Conservation (phyloP, 2,113 vertebrate species). For the Leucosticte australis region DNA sequence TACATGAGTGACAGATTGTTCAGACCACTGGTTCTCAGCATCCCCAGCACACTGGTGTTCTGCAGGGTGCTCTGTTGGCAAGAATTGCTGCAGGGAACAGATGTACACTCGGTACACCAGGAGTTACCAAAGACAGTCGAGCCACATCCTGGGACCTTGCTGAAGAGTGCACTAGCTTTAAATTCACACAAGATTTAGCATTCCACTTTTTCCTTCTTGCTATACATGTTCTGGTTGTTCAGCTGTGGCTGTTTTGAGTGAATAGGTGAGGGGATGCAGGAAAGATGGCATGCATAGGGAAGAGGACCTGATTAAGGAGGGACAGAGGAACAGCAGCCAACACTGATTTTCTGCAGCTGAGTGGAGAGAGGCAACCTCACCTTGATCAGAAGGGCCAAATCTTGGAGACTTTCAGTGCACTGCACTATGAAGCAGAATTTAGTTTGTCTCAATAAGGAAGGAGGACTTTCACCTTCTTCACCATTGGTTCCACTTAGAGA, state of each 20-base stretch:
- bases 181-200: neutral
- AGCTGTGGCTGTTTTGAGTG: neutral
- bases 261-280: neutral
- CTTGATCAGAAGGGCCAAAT: neutral
- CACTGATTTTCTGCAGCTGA: neutral
- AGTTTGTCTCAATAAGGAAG: neutral
- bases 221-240: neutral
- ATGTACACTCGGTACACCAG: neutral
- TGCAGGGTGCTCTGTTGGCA: neutral
- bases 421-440: neutral
- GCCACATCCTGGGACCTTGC: neutral
- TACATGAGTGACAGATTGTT: slow-evolving; percentile 38
- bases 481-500: neutral
- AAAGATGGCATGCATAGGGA: neutral
- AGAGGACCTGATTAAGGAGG: neutral
- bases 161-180: neutral
- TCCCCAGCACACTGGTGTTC: neutral
- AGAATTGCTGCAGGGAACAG: neutral
- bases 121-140: neutral
- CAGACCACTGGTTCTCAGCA: slow-evolving; percentile 32
- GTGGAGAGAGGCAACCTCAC: neutral
- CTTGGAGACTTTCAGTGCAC: neutral
- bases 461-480: neutral
- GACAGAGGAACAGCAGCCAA: neutral
- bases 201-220: neutral